Conservation (phyloP, 2,797 vertebrate species). For the Cirrhinus molitorella region DNA sequence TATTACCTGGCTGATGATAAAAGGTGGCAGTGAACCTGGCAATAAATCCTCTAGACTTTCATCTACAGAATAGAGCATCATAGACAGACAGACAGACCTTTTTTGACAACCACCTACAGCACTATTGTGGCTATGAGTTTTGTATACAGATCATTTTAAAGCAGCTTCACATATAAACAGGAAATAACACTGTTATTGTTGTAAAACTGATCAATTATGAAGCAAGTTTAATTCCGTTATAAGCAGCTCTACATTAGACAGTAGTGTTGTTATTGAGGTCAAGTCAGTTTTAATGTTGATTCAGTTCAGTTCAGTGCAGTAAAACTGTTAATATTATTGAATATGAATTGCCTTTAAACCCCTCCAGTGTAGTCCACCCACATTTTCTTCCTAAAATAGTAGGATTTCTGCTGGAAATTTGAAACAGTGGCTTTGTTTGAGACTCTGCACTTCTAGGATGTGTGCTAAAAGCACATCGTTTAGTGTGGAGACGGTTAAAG, state of each 20-base stretch:
- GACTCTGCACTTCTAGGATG: constrained; percentile 12
- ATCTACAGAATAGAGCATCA: not conserved
- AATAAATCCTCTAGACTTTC: not conserved
- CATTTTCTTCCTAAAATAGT: not conserved
- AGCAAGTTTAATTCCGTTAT: not conserved
- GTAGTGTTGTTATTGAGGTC: not conserved
- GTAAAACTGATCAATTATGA: not conserved
- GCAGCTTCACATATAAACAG: not conserved
- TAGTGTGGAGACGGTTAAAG: constrained; percentile 68
- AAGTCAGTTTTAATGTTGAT: not conserved
- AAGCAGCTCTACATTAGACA: not conserved
- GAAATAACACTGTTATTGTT: too few relatives aligned
- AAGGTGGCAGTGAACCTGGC: not conserved
- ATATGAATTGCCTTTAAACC: not conserved
- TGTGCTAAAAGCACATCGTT: constrained; percentile 60
- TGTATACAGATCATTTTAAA: not conserved
- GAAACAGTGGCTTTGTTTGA: not conserved
- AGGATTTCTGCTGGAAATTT: not conserved
- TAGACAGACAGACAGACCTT: not conserved
- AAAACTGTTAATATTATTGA: not conserved
- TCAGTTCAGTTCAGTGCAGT: not conserved
- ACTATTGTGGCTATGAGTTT: too few relatives aligned
- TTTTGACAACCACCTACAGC: not conserved
- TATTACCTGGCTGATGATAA: not conserved
- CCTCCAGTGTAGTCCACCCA: not conserved